Evolutionary conservation across 2,113 vertebrate species (phyloP).

Genomic region (Onychorhynchus coronatus): DNA sequence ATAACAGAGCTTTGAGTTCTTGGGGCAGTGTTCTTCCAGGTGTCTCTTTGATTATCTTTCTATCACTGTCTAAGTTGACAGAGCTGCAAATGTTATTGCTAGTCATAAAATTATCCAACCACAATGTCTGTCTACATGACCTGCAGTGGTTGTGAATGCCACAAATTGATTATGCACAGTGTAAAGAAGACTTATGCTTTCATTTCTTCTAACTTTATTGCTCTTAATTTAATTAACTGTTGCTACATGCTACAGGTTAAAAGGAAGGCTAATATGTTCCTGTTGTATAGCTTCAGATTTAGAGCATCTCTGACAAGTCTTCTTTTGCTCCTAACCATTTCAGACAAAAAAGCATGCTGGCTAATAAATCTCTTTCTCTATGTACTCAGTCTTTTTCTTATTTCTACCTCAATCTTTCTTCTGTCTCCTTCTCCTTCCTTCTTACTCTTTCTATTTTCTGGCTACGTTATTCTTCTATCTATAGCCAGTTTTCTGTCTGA

Average conservation of each 20-base stretch:
- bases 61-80: constrained; percentile 4
- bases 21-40: background rate
- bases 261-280: background rate
- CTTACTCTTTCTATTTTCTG: background rate
- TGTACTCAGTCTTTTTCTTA: background rate
- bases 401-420: background rate
- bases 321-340: background rate
- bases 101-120: constrained; percentile 28
- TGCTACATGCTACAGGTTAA: background rate
- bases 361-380: background rate
- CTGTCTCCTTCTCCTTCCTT: background rate
- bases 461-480: background rate
- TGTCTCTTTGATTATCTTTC: constrained; percentile 6
- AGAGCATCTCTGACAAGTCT: background rate
- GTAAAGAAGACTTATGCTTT: constrained; percentile 6
- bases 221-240: constrained; percentile 26
- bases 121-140: background rate
- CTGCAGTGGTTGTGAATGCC: background rate
- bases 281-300: background rate
- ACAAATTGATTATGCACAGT: background rate
- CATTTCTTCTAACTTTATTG: constrained; percentile 8
- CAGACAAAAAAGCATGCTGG: background rate
- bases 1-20: constrained; percentile 2
- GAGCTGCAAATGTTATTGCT: constrained; percentile 42
- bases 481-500: background rate